phyloP scores from a whole-genome alignment of 2,888 invertebrate genomes.

The Nomada fabriciana region DNA sequence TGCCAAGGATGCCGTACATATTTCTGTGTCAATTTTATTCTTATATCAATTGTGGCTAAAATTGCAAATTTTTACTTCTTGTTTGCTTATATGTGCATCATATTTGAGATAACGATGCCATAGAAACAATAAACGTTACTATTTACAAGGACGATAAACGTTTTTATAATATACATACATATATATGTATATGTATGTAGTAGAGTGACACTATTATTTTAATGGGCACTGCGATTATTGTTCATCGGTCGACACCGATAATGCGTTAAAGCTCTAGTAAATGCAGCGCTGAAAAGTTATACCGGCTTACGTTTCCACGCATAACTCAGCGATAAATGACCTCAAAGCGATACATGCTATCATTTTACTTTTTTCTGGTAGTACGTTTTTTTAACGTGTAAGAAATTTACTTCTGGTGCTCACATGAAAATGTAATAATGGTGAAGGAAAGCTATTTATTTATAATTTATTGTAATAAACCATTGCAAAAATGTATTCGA shows the following conservation, averaged over 20 bases:
- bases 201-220: slow-evolving; percentile 26
- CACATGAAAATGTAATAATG: background rate
- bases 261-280: slow-evolving; percentile 40
- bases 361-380: slow-evolving; percentile 68
- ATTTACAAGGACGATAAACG: slow-evolving; percentile 33
- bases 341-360: slow-evolving; percentile 75
- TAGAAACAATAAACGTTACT: slow-evolving; percentile 10
- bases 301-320: slow-evolving; percentile 64
- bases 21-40: background rate
- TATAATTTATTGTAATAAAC: slow-evolving; percentile 50
- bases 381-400: slow-evolving; percentile 15
- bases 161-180: slow-evolving; percentile 3
- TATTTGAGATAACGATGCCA: slow-evolving; percentile 16
- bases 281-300: slow-evolving; percentile 44
- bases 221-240: slow-evolving; percentile 18
- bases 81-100: slow-evolving; percentile 5
- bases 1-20: background rate
- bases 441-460: background rate
- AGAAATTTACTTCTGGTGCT: background rate
- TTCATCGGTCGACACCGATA: slow-evolving; percentile 43
- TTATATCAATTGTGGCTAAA: slow-evolving; percentile 9
- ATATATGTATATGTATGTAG: too few species aligned
- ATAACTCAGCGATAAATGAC: slow-evolving; percentile 61
- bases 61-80: background rate
- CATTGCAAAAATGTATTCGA: background rate